Conservation (phyloP, 2,797 vertebrate species). For the Cuculus canorus region DNA sequence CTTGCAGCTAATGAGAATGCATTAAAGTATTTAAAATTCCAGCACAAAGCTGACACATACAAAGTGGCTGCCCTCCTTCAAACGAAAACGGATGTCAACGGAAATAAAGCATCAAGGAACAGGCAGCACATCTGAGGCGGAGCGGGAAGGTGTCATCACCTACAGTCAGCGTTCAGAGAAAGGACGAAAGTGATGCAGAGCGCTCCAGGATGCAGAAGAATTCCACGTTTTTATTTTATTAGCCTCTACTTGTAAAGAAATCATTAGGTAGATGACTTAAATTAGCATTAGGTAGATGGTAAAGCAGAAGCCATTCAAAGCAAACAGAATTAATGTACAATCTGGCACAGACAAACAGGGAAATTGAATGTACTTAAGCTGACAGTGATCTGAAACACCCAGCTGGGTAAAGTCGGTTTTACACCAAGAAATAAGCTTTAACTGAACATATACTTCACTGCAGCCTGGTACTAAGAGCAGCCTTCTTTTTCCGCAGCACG, state of each 20-base stretch:
- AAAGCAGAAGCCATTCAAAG: conserved; percentile 20
- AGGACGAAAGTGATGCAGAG: background rate
- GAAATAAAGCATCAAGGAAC: background rate
- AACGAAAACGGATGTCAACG: background rate
- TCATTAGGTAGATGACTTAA: background rate
- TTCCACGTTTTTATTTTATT: background rate
- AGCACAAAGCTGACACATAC: background rate
- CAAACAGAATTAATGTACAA: background rate
- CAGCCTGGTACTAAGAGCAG: background rate
- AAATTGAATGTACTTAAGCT: background rate
- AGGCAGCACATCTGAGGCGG: background rate
- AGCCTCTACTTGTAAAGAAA: background rate
- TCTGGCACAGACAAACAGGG: background rate
- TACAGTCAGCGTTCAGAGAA: background rate
- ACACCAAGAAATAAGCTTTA: background rate
- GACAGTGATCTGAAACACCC: conserved; percentile 10
- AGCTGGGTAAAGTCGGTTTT: background rate
- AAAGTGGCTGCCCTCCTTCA: conserved; percentile 17
- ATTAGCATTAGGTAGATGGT: background rate
- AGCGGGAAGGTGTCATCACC: background rate
- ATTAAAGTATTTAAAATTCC: conserved; percentile 42
- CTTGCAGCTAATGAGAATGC: conserved; percentile 52
- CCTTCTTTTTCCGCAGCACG: background rate
- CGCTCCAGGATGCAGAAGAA: background rate
- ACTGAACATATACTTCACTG: background rate